Evolutionary conservation across 2,888 invertebrate genomes (phyloP), one percentile per base, ranked within the genome.

Genomic region (Hirtodrosophila confusa): DNA sequence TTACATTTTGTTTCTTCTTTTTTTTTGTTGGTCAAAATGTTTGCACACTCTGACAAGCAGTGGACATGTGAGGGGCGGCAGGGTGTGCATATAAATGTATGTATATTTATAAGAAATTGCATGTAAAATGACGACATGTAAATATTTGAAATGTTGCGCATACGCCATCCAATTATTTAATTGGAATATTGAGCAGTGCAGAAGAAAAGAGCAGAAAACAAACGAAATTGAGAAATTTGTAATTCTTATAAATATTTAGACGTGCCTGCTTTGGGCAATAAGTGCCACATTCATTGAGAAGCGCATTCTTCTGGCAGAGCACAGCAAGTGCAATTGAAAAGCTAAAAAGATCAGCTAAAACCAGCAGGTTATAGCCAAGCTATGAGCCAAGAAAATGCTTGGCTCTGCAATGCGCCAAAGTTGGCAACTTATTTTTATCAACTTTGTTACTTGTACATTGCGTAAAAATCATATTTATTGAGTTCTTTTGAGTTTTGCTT

Each of bases 91-190:
- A 40, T 60, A 6, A 5, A 27, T 27, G 3, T 27, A 27, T 27
- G 27, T 27, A 31, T 9, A 31, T 31, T 6, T 27, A 27, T 17
- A 60, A 47, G 51, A 53, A 61, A 70, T 50, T 67, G 45, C 41
- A 54, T 50, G 41, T 17, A 54, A 35, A 48, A 61, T 61, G 44
- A 57, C 45, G 39, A 50, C 33, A 61, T 45, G 56, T 50, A 67
- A 71, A 71, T 67, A 71, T 71, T 67, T 70, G 45, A 27, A 45
- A 66, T 66, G 53, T 50, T 61, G 66, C 53, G 35, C 66, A 69
- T 69, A 66, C 66, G 66, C 44, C 53, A 17, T 17, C 9, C 41
- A 50, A 48, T 10, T 12, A 33, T 2, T 35, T 17, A 17, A 17
- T 17, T 17, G 17, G 3, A 50, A 29, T 48, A 35, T 17, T 17